Percentiles rank a stretch among this genome's conserved stretches.
phyloP scores from a whole-genome alignment of 1,140 invertebrate species.

The Cyphomyrmex costatus region DNA sequence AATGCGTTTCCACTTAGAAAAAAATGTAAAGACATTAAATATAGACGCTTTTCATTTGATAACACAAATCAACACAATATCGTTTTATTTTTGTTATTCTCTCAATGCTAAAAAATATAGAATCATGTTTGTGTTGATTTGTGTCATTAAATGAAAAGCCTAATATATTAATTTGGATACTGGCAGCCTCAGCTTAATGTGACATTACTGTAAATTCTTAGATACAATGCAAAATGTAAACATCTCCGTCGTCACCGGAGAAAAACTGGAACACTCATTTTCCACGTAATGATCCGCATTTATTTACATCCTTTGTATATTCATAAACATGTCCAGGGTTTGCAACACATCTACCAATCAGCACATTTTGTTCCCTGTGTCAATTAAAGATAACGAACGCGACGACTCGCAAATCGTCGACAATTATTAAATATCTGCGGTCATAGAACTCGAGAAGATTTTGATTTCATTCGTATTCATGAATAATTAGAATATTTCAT shows the following conservation, averaged over 20 bases:
- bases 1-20: neutral
- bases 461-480: neutral
- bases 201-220: constrained; percentile 32
- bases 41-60: too few relatives aligned
- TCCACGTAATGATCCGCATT: constrained; percentile 37
- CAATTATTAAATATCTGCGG: constrained; percentile 42
- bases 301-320: constrained; percentile 62
- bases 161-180: neutral
- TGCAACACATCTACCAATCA: constrained; percentile 1
- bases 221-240: constrained; percentile 38
- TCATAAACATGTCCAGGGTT: constrained; percentile 46
- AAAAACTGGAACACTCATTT: constrained; percentile 50
- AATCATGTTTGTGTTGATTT: too few relatives aligned
- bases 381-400: constrained; percentile 57
- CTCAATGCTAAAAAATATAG: too few relatives aligned
- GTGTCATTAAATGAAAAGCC: too few relatives aligned
- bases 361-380: neutral
- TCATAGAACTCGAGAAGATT: constrained; percentile 10
- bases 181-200: neutral
- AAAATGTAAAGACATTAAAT: neutral
- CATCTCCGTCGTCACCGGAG: neutral
- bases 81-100: too few relatives aligned
- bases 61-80: too few relatives aligned
- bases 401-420: constrained; percentile 20
- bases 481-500: constrained; percentile 26